phyloP scores from a whole-genome alignment of 2,113 vertebrate species.

The Leptodactylus fuscus region DNA sequence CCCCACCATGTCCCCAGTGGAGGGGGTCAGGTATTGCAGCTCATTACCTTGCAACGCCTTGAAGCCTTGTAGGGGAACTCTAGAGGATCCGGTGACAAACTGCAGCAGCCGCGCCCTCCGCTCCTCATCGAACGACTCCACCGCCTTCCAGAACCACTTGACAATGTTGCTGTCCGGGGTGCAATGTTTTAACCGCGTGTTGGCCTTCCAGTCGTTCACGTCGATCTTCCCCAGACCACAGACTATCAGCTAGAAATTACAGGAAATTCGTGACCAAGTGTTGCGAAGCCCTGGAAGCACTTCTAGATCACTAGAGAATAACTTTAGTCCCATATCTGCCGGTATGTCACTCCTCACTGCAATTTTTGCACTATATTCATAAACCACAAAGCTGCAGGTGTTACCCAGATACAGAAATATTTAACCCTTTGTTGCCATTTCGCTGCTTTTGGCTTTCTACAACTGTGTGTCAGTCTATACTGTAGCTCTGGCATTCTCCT shows the following conservation, averaged over 20 bases:
- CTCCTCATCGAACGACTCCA: constrained; percentile 97
- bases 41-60: constrained; percentile 93
- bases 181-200: constrained; percentile 98
- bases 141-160: constrained; percentile 99
- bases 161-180: constrained; percentile 94
- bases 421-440: too few species aligned
- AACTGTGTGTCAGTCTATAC: too few species aligned
- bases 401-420: too few species aligned
- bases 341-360: too few species aligned
- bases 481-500: too few species aligned
- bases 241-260: constrained; percentile 86
- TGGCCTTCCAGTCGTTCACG: constrained; percentile 96
- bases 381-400: too few species aligned
- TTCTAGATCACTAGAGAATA: too few species aligned
- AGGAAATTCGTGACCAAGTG: too few species aligned
- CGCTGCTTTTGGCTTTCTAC: too few species aligned
- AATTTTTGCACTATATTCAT: too few species aligned
- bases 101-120: constrained; percentile 91
- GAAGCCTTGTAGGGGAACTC: constrained; percentile 97
- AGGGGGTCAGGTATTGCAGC: neutral
- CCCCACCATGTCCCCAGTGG: neutral
- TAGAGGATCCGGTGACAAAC: constrained; percentile 96
- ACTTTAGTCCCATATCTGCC: too few species aligned
- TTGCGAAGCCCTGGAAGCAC: too few species aligned
- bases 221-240: constrained; percentile 98